Percentiles rank a stretch among this genome's conserved stretches.
These are phyloP conservation scores for Napeogenes sylphis DNA, from an alignment of 2,888 invertebrate species.

Conservation along the genomic window DNA sequence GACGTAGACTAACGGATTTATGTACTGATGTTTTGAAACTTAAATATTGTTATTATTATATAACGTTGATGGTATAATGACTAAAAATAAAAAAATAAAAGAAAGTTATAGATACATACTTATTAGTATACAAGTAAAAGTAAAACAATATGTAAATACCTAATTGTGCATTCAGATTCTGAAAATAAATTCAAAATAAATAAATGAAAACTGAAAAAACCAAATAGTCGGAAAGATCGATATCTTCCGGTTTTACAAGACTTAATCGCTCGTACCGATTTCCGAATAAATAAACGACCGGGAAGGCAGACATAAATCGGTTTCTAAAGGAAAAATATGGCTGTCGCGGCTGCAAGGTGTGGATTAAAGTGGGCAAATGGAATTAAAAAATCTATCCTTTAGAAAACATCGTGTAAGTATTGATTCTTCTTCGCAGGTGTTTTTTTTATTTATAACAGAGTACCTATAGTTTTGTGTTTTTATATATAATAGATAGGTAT, in stretches of 20 bases:
- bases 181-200: too few relatives aligned
- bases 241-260: constrained; percentile 36
- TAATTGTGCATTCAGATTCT: too few relatives aligned
- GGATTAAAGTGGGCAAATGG: constrained; percentile 27
- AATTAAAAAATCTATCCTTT: constrained; percentile 25
- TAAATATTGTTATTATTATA: too few relatives aligned
- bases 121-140: too few relatives aligned
- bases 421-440: too few relatives aligned
- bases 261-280: constrained; percentile 42
- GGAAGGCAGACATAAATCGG: constrained; percentile 43
- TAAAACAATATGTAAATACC: too few relatives aligned
- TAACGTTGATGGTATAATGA: too few relatives aligned
- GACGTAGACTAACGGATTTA: too few relatives aligned
- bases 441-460: too few relatives aligned
- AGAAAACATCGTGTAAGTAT: constrained; percentile 3
- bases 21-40: too few relatives aligned
- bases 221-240: constrained; percentile 32
- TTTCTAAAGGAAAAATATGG: constrained; percentile 40
- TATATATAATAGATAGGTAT: background rate
- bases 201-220: constrained; percentile 20
- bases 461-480: background rate
- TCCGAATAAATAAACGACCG: constrained; percentile 44
- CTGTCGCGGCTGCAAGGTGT: constrained; percentile 25
- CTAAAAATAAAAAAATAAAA: too few relatives aligned
- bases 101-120: too few relatives aligned